Evolutionary conservation across 1,140 invertebrate genomes (phyloP), one percentile per base, ranked within the genome.

Genomic region (Ips typographus): DNA sequence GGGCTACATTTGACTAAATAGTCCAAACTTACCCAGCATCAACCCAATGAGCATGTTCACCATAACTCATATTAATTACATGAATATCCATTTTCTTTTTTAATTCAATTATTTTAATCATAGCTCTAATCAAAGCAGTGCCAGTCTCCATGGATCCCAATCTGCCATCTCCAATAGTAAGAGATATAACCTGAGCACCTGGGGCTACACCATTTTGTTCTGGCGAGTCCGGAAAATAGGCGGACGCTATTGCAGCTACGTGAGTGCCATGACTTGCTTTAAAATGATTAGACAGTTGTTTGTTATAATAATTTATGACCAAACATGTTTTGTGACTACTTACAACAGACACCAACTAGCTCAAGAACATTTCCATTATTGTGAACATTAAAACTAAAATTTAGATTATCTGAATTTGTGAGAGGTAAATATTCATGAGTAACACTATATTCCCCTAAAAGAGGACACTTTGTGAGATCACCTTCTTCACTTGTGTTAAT

Each of bases 21-120:
- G 3, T 3, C 44, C 3, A 49, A 36, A 78, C 84, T 83, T 83
- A 94, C 92, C 96, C 94, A n/a, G 89, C 82, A 81, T 94, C 91
- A 2, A 90, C 88, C 91, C 94, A 96, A 82, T 96, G 90, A 8
- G 92, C 86, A 75, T 93, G 91, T 83, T 99, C 98, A 37, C 97
- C 97, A 78, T 98, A 99, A 77, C 95, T 98, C 92, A 98, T 98
- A 82, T 99, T 99, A 62, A 99, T 94, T 1, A 98, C 88, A 79
- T 98, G 91, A 71, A 94, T 83, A 71, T 86, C 83, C 58, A 79
- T 84, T n/a, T 81, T 81, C 55, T 83, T 77, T 65, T 82, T 80
- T n/a, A 89, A 81, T 76, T 91, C 87, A 89, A 94, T 93, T 36
- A 94, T 83, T 79, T 90, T 89, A 71, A 93, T 91, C 84, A 98